Evolutionary conservation across 2,888 invertebrate genomes (phyloP).

Genomic region (Buathra laborator): DNA sequence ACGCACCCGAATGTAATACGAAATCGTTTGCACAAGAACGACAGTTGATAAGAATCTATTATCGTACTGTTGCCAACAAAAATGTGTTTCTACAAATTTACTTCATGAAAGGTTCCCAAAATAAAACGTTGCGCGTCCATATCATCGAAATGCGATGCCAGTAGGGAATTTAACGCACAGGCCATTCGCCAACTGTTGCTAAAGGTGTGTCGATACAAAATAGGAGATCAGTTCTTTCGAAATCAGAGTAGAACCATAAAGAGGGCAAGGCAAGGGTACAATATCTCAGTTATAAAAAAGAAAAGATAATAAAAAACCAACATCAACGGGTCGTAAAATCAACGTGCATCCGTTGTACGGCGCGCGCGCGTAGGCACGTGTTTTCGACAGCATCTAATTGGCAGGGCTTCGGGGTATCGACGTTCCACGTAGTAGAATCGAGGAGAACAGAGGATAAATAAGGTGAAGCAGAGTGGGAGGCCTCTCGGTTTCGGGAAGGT

Average conservation of each 20-base stretch:
- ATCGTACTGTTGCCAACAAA: too few species aligned
- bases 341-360: constrained; percentile 69
- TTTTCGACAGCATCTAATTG: constrained; percentile 79
- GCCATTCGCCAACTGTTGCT: too few species aligned
- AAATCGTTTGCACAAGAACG: too few species aligned
- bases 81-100: too few species aligned
- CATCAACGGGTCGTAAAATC: constrained; percentile 64
- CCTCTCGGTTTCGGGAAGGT: constrained; percentile 70
- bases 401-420: constrained; percentile 67
- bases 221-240: background rate
- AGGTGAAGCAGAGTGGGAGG: constrained; percentile 59
- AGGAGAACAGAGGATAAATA: constrained; percentile 20
- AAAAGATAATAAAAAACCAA: background rate
- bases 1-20: too few species aligned
- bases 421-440: constrained; percentile 59
- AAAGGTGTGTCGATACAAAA: background rate
- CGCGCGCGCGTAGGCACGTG: constrained; percentile 76
- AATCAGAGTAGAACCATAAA: background rate
- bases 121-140: too few species aligned
- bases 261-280: background rate
- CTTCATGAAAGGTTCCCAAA: too few species aligned
- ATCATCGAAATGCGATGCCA: too few species aligned
- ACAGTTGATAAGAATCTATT: too few species aligned
- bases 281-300: constrained; percentile 31
- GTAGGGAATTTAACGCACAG: too few species aligned